Evolutionary conservation across 92 coral and sea anemone genomes (phyloP).

Genomic region (Porites evermanni): DNA sequence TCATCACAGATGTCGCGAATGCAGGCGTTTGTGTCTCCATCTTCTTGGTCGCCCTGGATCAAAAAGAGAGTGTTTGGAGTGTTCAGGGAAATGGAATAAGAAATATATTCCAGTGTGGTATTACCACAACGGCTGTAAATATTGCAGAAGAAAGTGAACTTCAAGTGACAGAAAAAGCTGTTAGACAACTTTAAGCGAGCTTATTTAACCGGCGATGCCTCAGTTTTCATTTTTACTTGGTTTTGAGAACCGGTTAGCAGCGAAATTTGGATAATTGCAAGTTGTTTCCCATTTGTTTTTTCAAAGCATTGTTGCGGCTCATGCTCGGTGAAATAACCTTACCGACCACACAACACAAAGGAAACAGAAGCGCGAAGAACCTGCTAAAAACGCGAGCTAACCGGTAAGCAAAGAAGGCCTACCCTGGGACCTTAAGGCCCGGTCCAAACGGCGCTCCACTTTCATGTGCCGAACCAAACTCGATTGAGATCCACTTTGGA

Average conservation of each 20-base stretch:
- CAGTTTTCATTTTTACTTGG: too few species aligned
- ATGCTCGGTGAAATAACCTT: too few species aligned
- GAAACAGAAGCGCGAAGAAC: too few species aligned
- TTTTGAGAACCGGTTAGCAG: background rate
- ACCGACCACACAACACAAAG: too few species aligned
- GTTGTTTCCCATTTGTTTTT: background rate
- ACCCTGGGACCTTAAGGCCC: too few species aligned
- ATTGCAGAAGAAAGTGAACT: background rate
- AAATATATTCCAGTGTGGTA: slow-evolving; percentile 60
- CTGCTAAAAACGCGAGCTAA: too few species aligned
- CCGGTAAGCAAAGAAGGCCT: too few species aligned
- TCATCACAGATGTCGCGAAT: slow-evolving; percentile 56
- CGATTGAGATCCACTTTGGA: background rate
- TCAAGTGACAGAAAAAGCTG: slow-evolving; percentile 10
- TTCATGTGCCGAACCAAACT: too few species aligned
- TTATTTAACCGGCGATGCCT: too few species aligned
- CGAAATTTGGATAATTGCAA: slow-evolving; percentile 2
- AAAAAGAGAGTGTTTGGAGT: slow-evolving; percentile 45
- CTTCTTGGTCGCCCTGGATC: slow-evolving; percentile 62
- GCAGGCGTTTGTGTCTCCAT: slow-evolving; percentile 54
- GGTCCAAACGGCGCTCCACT: too few species aligned
- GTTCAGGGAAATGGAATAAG: slow-evolving; percentile 49
- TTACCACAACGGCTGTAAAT: slow-evolving; percentile 54
- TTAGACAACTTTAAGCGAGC: too few species aligned
- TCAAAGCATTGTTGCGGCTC: background rate